Percentiles rank a stretch among this genome's conserved stretches.
These are phyloP conservation scores for Dicrurus megarhynchus DNA, from an alignment of 2,113 vertebrate species.

Conservation along the genomic window DNA sequence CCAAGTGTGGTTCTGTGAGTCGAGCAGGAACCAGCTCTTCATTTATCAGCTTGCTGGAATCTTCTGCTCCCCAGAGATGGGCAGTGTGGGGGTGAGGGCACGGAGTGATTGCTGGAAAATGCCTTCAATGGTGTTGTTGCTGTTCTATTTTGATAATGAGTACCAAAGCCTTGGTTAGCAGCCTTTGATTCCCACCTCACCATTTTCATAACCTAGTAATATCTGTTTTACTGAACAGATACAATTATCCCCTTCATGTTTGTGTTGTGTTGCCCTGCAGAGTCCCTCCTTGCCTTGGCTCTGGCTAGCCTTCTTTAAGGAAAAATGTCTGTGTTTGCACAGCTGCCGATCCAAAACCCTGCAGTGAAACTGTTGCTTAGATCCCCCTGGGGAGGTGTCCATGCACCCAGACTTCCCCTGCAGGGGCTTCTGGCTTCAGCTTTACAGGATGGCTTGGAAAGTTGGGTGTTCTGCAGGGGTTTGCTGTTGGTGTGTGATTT, in stretches of 20 bases:
- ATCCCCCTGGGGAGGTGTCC: accelerated
- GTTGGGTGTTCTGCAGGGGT: not conserved
- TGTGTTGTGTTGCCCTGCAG: not conserved
- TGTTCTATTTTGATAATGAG: not conserved
- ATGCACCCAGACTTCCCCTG: not conserved
- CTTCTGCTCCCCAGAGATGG: not conserved
- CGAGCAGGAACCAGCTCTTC: not conserved
- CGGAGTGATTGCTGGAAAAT: not conserved
- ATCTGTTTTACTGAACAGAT: not conserved
- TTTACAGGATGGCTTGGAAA: not conserved
- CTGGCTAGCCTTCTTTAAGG: not conserved
- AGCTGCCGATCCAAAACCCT: not conserved
- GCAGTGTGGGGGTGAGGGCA: not conserved
- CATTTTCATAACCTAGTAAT: not conserved
- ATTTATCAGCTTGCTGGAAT: not conserved
- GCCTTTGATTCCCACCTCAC: not conserved
- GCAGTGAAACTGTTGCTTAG: not conserved
- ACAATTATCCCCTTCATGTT: not conserved
- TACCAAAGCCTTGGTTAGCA: not conserved
- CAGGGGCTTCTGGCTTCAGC: not conserved
- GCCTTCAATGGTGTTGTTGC: accelerated
- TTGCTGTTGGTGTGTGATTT: not conserved
- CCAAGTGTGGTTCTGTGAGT: not conserved
- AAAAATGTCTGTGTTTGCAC: not conserved
- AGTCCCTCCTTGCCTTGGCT: not conserved